Base-by-base conservation (phyloP, 2,888 invertebrate species). In the Alsophila aescularia region DNA sequence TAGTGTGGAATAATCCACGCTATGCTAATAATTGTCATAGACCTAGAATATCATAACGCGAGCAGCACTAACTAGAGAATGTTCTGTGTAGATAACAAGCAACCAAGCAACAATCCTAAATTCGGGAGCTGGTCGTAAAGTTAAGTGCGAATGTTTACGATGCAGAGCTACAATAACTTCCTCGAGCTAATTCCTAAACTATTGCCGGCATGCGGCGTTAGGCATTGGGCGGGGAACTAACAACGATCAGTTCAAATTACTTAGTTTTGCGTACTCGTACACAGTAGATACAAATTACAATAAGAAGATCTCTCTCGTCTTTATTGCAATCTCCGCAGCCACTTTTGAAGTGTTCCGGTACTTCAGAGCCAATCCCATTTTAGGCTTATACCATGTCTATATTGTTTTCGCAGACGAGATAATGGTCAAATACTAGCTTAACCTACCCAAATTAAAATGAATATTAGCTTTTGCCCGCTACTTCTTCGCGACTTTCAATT, bases 71-170 rank as follows among this genome's bases (percentile, higher is more conserved):
- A 6, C 21, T 1, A 36, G 14, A 40, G 45, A 49, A 58, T 58
- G 58, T 39, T 50, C 12, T 27, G 41, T 18, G 41, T 29, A 58
- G 58, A 51, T 58, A 58, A 55, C 50, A 35, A 49, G 40, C 50
- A 52, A 42, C 49, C 44, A 35, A 49, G 40, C 50, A 52, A 39
- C 49, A 43, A 43, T 50, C 34, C 53, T 50, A 50, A 53, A 58
- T 53, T 58, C 35, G 29, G 32, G 52, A 36, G 37, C 14, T 35
- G 39, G 45, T 43, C 45, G 29, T 53, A 53, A 53, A 58, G 53
- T 53, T 41, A n/a, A 58, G 52, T 42, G 42, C 47, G 45, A 41
- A 21, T 54, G 49, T 53, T 53, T 58, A 53, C 57, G 52, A 57
- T 40, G 48, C 47, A 42, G 24, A 35, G 42, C 49, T 40, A 52